Evolutionary conservation across 2,888 invertebrate genomes (phyloP).

Genomic region (Drosophila affinis): DNA sequence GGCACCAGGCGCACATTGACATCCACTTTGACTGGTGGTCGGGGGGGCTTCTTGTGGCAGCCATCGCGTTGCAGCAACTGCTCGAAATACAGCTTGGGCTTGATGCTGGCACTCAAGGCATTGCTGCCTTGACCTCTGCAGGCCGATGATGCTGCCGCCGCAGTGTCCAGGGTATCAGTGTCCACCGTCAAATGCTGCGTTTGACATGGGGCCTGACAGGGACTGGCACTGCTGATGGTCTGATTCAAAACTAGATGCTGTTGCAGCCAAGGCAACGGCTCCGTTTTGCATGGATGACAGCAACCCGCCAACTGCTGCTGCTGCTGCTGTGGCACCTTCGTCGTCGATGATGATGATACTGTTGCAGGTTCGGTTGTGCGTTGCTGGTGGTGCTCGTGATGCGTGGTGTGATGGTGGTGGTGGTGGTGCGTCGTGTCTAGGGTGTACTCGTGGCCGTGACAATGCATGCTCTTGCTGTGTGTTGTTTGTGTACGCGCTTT

Average conservation of each 20-base stretch:
- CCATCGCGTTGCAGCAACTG: constrained; percentile 71
- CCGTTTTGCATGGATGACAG: constrained; percentile 75
- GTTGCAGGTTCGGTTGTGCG: constrained; percentile 14
- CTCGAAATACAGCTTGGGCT: constrained; percentile 73
- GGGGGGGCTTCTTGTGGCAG: constrained; percentile 67
- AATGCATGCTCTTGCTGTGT: constrained; percentile 63
- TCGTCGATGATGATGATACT: no score
- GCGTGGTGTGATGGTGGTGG: constrained; percentile 15
- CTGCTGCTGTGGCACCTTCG: not conserved
- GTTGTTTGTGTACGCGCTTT: constrained; percentile 70
- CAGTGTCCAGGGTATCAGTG: constrained; percentile 55
- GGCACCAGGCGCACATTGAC: constrained; percentile 90
- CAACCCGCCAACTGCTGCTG: constrained; percentile 38
- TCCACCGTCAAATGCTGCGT: constrained; percentile 70
- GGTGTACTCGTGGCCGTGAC: constrained; percentile 65
- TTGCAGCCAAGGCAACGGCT: constrained; percentile 83
- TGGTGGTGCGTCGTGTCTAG: constrained; percentile 68
- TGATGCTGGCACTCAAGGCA: constrained; percentile 64
- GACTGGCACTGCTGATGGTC: constrained; percentile 64
- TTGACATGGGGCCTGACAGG: constrained; percentile 73
- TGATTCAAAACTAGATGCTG: constrained; percentile 83
- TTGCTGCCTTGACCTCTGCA: constrained; percentile 64
- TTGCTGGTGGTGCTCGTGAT: constrained; percentile 36
- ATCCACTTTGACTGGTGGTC: constrained; percentile 89
- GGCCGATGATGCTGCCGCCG: constrained; percentile 37